These are phyloP conservation scores for Ecdyonurus torrentis DNA, from an alignment of 2,888 invertebrate species.

Conservation along the genomic window DNA sequence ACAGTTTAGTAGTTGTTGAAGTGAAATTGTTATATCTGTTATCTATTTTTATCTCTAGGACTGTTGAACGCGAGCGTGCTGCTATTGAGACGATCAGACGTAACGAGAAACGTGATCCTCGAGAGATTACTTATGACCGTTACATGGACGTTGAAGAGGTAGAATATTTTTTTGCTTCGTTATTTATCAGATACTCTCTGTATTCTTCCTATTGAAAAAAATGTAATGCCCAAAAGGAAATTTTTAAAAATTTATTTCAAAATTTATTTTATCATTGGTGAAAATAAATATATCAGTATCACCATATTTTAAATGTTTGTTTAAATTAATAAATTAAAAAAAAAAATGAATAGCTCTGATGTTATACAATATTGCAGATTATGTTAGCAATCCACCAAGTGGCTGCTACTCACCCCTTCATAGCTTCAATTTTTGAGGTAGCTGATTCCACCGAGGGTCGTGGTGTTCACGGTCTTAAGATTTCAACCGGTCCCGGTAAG, in stretches of 20 bases:
- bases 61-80: neutral
- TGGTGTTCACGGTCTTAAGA: constrained; percentile 21
- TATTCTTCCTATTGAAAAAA: too few relatives aligned
- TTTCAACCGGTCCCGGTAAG: constrained; percentile 19
- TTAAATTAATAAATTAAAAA: too few relatives aligned
- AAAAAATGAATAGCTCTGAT: too few relatives aligned
- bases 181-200: neutral
- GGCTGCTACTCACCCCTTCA: constrained; percentile 12
- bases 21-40: too few relatives aligned
- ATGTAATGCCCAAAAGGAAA: too few relatives aligned
- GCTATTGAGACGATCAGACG: neutral
- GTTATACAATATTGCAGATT: constrained; percentile 17
- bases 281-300: too few relatives aligned
- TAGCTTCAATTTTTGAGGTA: constrained; percentile 15
- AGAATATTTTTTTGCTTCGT: neutral
- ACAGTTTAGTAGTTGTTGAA: too few relatives aligned
- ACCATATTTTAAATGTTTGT: too few relatives aligned
- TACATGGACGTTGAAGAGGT: neutral
- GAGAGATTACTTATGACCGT: neutral
- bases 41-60: neutral
- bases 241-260: too few relatives aligned
- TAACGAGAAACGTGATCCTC: neutral
- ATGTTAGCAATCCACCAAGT: constrained; percentile 16
- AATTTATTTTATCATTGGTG: neutral
- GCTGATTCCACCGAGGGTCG: constrained; percentile 20